A percentile compares a stretch with the other conserved stretches of the same genome.
Evolutionary conservation across 1,140 invertebrate species (phyloP).

Genomic region (Drosophila leontia): DNA sequence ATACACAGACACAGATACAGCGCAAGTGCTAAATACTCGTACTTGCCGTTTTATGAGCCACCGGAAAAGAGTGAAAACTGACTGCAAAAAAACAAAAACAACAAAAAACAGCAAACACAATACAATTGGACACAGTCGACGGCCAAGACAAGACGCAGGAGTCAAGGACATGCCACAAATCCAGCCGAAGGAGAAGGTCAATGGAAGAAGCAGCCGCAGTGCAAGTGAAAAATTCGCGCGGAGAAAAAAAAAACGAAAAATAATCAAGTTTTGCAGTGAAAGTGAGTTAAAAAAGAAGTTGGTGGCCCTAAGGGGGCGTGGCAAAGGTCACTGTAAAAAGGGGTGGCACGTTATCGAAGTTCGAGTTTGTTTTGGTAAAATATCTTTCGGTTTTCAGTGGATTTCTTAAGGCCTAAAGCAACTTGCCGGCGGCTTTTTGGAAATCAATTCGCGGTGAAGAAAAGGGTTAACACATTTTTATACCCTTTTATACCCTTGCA

Average conservation of each 20-base stretch:
- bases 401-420: not conserved
- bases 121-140: conserved; percentile 56
- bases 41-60: conserved; percentile 78
- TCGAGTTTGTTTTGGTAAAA: conserved; percentile 26
- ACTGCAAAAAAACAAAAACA: conserved; percentile 18
- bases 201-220: conserved; percentile 58
- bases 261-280: conserved; percentile 74
- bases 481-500: too few relatives aligned
- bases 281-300: conserved; percentile 71
- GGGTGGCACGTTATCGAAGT: conserved; percentile 12
- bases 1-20: conserved; percentile 17
- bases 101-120: conserved; percentile 51
- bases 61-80: conserved; percentile 73
- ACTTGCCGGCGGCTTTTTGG: conserved; percentile 32
- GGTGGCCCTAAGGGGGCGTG: not conserved
- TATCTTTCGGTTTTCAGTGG: conserved; percentile 1
- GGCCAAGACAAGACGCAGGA: conserved; percentile 60
- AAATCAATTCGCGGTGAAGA: not conserved
- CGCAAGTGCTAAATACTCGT: conserved; percentile 69
- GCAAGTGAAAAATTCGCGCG: conserved; percentile 63
- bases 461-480: too few relatives aligned
- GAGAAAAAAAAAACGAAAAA: conserved; percentile 45
- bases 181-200: conserved; percentile 54
- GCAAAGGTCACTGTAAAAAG: conserved; percentile 10
- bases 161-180: conserved; percentile 78